These are phyloP conservation scores for Naja naja DNA, from an alignment of 2,113 vertebrate genomes.

Conservation along the genomic window DNA sequence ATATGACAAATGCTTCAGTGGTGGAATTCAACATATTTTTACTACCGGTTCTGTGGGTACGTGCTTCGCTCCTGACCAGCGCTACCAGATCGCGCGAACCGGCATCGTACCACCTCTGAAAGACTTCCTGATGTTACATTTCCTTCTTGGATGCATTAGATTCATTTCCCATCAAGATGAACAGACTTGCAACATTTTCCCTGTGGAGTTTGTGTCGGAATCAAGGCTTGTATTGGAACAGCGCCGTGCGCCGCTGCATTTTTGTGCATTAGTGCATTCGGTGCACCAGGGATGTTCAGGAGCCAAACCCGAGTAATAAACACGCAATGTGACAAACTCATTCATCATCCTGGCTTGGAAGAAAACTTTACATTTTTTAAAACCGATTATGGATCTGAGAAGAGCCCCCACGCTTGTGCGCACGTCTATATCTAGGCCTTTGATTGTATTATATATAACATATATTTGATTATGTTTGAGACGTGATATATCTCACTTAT, in stretches of 20 bases:
- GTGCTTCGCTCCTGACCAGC: too few relatives aligned
- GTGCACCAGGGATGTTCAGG: slow-evolving; percentile 4
- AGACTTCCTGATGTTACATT: not conserved
- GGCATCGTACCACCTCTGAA: too few relatives aligned
- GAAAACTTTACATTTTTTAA: slow-evolving; percentile 42
- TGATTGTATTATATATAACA: not conserved
- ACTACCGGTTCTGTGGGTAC: too few relatives aligned
- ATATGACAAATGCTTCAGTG: not conserved
- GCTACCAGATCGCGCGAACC: too few relatives aligned
- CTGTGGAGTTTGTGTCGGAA: not conserved
- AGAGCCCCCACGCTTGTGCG: slow-evolving; percentile 44
- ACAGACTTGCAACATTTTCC: not conserved
- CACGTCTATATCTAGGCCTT: slow-evolving; percentile 2
- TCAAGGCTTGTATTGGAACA: not conserved
- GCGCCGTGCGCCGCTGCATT: not conserved
- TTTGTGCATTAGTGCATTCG: not conserved
- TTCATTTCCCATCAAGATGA: not conserved
- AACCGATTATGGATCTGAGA: slow-evolving; percentile 52
- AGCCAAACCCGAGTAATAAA: slow-evolving; percentile 49
- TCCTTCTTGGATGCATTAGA: not conserved
- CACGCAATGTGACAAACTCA: slow-evolving; percentile 60
- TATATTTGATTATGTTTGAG: not conserved
- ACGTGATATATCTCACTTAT: slow-evolving; percentile 32
- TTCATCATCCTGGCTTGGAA: slow-evolving; percentile 46
- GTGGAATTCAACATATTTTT: too few relatives aligned